Conservation (phyloP, 2,888 invertebrate species). For the Meiosimyza decipiens region DNA sequence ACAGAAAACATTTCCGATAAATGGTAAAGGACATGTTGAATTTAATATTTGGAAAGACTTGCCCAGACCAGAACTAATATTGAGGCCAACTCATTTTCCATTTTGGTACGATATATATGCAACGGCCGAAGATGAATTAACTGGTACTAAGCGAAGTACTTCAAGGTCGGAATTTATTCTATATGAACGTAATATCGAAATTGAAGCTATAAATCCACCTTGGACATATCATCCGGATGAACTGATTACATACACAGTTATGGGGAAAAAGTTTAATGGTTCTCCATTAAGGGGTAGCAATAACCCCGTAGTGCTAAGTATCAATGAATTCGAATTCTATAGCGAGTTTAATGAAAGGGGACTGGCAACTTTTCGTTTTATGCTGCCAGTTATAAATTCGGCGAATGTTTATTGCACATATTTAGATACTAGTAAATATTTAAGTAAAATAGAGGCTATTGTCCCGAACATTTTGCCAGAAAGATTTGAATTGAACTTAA, state of each 20-base stretch:
- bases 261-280: no score
- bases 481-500: conserved; percentile 46
- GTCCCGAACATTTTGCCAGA: conserved; percentile 38
- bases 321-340: conserved; percentile 59
- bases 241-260: no score
- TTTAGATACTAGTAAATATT: conserved; percentile 41
- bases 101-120: no score
- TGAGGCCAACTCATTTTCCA: no score
- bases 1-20: conserved; percentile 76
- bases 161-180: no score
- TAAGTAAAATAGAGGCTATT: conserved; percentile 50
- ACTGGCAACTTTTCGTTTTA: conserved; percentile 40
- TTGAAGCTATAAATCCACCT: no score
- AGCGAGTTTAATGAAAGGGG: conserved; percentile 41
- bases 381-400: conserved; percentile 68
- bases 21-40: conserved; percentile 76
- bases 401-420: conserved; percentile 43
- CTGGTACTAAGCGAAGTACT: no score
- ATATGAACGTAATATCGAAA: no score
- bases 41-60: conserved; percentile 76
- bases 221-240: no score
- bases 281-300: conserved; percentile 36
- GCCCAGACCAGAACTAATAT: no score
- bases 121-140: no score
- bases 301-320: conserved; percentile 53